Base-by-base conservation (phyloP, 2,888 invertebrate species). In the Dynastes tityus region DNA sequence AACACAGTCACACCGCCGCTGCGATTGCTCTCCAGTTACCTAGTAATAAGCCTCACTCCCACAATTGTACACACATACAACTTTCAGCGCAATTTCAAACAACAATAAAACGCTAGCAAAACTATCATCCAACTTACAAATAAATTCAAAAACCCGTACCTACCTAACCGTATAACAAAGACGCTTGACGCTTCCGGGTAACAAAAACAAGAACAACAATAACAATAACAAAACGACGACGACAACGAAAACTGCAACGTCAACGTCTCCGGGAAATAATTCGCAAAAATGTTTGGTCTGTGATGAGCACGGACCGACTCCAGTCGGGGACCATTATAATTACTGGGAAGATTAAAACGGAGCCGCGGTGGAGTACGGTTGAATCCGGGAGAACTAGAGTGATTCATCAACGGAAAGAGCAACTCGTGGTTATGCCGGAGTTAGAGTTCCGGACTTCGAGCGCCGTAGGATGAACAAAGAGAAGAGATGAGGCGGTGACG, bases 351-450 rank as follows among this genome's bases (percentile, higher is more conserved):
- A 82, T 82, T 82, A 82, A 80, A 81, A 80, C 80, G 77, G 76
- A 65, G 76, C 71, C 64, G 78, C 74, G 80, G 81, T 82, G 80
- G 81, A 58, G 73, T 73, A 81, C 68, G 82, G 81, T 82, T 81
- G 84, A 82, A 84, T 84, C 84, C 83, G 80, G 84, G 78, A 84
- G 82, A 83, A 83, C 83, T 81, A 83, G 73, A 73, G 83, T 83
- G 84, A 86, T 86, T 85, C 85, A 86, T 86, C 82, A 84, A 79
- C 71, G 82, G 81, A 82, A 84, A 80, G 84, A 84, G 85, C 84
- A 84, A 85, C 84, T 83, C 83, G 85, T 84, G 85, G 86, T 84
- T 85, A 75, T 61, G 22, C 77, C 65, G 81, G 73, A 73, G 45
- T 13, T 71, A 67, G 64, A 67, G 64, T 70, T 77, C 63, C 77